Percentiles rank a stretch among this genome's conserved stretches.
Conservation (phyloP, 2,888 invertebrate genomes). For the Galerucella nymphaeae region DNA sequence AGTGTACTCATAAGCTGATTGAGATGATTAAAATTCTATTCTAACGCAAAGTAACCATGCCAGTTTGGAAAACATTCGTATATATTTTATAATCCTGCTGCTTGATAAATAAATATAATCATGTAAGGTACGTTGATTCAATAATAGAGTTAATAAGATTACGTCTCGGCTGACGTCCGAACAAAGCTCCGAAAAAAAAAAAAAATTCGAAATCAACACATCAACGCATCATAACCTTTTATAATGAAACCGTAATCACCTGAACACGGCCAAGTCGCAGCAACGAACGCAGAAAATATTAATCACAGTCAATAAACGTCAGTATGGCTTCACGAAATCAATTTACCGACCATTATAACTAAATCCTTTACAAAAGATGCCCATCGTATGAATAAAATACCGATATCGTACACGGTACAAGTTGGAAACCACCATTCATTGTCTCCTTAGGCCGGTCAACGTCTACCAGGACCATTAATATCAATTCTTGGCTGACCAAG, state of each 20-base stretch:
- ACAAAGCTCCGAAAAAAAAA: slow-evolving; percentile 40
- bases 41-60: background rate
- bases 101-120: slow-evolving; percentile 36
- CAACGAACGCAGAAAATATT: slow-evolving; percentile 53
- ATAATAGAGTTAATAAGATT: slow-evolving; percentile 46
- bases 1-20: too few relatives aligned
- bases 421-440: slow-evolving; percentile 54
- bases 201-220: slow-evolving; percentile 40
- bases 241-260: slow-evolving; percentile 54
- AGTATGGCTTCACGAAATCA: slow-evolving; percentile 51
- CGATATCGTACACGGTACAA: slow-evolving; percentile 59
- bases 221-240: slow-evolving; percentile 44
- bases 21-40: background rate
- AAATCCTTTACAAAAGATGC: slow-evolving; percentile 55
- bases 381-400: slow-evolving; percentile 62
- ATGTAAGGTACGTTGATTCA: slow-evolving; percentile 31
- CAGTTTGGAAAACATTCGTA: slow-evolving; percentile 23
- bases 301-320: slow-evolving; percentile 48
- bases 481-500: slow-evolving; percentile 63
- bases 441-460: slow-evolving; percentile 59
- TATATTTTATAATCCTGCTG: slow-evolving; percentile 24
- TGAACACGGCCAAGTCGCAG: slow-evolving; percentile 49
- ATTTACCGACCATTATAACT: slow-evolving; percentile 60
- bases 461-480: slow-evolving; percentile 63
- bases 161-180: slow-evolving; percentile 39